Conservation (phyloP, 2,113 vertebrate genomes). For the Cyphotilapia sp. region DNA sequence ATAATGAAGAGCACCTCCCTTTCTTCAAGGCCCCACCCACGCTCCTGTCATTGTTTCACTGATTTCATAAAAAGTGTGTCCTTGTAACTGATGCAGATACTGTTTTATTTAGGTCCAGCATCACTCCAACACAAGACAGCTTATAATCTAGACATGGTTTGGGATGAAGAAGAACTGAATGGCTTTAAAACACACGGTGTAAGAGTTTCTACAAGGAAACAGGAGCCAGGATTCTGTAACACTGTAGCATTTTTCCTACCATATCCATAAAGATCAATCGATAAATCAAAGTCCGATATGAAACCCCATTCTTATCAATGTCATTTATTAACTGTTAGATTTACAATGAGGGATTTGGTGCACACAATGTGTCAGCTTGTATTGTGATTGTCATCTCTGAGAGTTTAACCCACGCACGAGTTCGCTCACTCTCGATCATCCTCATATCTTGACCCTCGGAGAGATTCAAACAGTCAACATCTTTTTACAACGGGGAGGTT, state of each 20-base stretch:
- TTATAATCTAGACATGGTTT: background rate
- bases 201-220: background rate
- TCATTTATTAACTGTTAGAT: background rate
- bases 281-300: slow-evolving; percentile 13
- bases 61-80: background rate
- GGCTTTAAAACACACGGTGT: background rate
- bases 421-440: background rate
- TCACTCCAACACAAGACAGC: background rate
- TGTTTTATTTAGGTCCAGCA: background rate
- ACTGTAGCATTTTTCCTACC: background rate
- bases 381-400: background rate
- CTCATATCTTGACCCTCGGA: background rate
- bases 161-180: background rate
- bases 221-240: background rate
- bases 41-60: background rate
- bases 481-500: slow-evolving; percentile 49
- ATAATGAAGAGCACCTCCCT: background rate
- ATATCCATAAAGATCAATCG: background rate
- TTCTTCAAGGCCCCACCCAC: background rate
- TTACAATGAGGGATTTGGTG: background rate
- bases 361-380: background rate
- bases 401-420: background rate
- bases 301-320: background rate
- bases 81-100: background rate
- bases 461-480: background rate